Evolutionary conservation across 2,113 vertebrate species (phyloP).

Genomic region (Falco punctatus): DNA sequence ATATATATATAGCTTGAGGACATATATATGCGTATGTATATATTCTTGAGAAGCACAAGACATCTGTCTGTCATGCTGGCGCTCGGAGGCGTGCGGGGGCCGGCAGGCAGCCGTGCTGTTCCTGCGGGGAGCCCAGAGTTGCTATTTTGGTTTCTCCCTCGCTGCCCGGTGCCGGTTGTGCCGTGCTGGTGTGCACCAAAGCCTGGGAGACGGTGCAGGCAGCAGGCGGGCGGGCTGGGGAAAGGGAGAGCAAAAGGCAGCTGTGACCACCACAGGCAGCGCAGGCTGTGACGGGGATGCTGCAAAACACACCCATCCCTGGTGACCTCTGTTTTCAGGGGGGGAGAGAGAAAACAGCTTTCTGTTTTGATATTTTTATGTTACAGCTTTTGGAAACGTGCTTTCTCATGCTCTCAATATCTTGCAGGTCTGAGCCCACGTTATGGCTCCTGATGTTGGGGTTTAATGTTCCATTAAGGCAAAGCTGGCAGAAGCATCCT

Average conservation of each 20-base stretch:
- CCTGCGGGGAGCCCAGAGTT: background rate
- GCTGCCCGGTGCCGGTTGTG: background rate
- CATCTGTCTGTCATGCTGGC: background rate
- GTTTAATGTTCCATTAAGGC: accelerated
- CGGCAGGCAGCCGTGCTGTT: accelerated
- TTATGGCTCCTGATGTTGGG: background rate
- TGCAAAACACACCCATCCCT: background rate
- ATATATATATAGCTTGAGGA: background rate
- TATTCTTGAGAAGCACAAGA: background rate
- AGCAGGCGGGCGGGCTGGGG: background rate
- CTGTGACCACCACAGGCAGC: background rate
- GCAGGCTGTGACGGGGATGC: background rate
- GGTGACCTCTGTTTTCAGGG: background rate
- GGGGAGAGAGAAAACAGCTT: background rate
- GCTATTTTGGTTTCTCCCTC: background rate
- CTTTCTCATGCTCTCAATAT: background rate
- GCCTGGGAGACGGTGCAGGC: no score
- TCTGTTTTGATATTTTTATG: background rate
- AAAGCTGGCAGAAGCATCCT: background rate
- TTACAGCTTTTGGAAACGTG: background rate
- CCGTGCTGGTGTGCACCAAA: background rate
- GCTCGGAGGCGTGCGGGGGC: background rate
- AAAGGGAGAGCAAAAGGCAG: background rate
- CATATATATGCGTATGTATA: no score
- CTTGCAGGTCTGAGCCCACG: background rate